A percentile compares a stretch with the other conserved stretches of the same genome.
These are phyloP conservation scores for Tetragnatha montana DNA, from an alignment of 2,888 invertebrate genomes.

Conservation along the genomic window DNA sequence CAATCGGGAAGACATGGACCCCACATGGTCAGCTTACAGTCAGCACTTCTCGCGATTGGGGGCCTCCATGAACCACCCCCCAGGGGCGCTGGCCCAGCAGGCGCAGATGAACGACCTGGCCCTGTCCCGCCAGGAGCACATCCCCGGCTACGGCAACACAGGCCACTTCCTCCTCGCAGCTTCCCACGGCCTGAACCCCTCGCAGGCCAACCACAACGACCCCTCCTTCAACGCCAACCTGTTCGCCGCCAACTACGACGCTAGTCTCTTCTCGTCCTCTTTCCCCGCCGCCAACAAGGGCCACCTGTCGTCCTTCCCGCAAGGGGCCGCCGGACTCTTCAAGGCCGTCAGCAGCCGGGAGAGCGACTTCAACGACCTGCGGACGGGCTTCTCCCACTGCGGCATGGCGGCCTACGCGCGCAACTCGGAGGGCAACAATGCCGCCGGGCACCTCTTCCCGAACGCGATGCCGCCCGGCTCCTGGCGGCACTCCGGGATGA, in stretches of 20 bases:
- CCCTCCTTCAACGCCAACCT: conserved; percentile 67
- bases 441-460: conserved; percentile 71
- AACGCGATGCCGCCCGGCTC: conserved; percentile 72
- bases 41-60: conserved; percentile 73
- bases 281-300: conserved; percentile 67
- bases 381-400: conserved; percentile 71
- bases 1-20: conserved; percentile 71
- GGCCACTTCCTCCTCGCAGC: conserved; percentile 69
- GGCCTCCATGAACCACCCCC: conserved; percentile 71
- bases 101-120: conserved; percentile 72
- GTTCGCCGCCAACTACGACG: conserved; percentile 67
- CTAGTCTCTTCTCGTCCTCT: conserved; percentile 67
- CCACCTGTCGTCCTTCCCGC: conserved; percentile 68
- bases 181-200: conserved; percentile 72
- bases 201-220: conserved; percentile 67
- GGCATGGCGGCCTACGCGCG: conserved; percentile 62
- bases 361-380: conserved; percentile 72
- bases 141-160: conserved; percentile 71
- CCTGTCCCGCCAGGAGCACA: conserved; percentile 72
- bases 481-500: conserved; percentile 72
- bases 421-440: conserved; percentile 66
- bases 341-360: conserved; percentile 72
- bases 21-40: conserved; percentile 73
- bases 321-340: conserved; percentile 68
- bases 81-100: conserved; percentile 65